These are phyloP conservation scores for Acanthosepion pharaonis DNA, from an alignment of 2,888 invertebrate genomes.

Conservation along the genomic window DNA sequence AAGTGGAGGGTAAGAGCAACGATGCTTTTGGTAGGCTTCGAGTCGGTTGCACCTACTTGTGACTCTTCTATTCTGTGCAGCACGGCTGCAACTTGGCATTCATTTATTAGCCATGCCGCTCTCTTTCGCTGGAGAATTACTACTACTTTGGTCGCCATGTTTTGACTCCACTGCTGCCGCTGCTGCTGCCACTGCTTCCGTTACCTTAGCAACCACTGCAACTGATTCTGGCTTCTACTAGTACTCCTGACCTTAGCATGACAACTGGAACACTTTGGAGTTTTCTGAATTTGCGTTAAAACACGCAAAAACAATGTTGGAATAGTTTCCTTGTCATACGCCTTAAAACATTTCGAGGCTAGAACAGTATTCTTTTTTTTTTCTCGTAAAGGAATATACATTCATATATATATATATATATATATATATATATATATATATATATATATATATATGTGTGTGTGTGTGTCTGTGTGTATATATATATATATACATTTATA, in stretches of 20 bases:
- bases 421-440: too few species aligned
- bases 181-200: background rate
- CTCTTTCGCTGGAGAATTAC: background rate
- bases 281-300: background rate
- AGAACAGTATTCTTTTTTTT: too few species aligned
- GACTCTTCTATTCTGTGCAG: background rate
- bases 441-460: too few species aligned
- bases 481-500: too few species aligned
- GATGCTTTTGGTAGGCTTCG: too few species aligned
- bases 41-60: background rate
- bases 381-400: too few species aligned
- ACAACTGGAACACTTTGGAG: constrained; percentile 33
- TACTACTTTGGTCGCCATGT: background rate
- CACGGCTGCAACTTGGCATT: background rate
- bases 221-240: constrained; percentile 15
- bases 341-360: background rate
- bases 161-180: background rate
- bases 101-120: background rate
- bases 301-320: background rate
- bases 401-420: too few species aligned
- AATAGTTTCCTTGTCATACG: background rate
- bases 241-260: constrained; percentile 11
- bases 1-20: background rate
- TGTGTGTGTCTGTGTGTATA: too few species aligned
- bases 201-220: background rate